phyloP scores from a whole-genome alignment of 2,113 vertebrate species.

The Limanda limanda region DNA sequence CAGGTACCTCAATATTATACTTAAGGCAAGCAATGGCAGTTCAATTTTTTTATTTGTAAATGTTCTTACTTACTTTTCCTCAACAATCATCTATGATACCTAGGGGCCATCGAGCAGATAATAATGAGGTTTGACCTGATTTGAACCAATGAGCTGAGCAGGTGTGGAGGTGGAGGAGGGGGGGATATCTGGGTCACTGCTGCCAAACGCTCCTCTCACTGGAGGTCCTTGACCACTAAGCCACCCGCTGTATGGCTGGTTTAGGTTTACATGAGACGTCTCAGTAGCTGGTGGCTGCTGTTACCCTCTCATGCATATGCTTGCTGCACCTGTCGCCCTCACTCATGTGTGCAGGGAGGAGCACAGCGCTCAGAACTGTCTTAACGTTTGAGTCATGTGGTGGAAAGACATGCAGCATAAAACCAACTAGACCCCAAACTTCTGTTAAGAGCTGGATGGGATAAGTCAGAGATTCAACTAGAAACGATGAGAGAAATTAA shows the following conservation, averaged over 20 bases:
- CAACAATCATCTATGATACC: neutral
- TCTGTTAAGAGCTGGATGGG: too few relatives aligned
- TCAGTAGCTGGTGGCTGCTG: conserved; percentile 16
- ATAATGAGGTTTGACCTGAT: neutral
- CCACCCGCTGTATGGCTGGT: conserved; percentile 44
- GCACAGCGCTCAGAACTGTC: neutral
- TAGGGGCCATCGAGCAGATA: conserved; percentile 13
- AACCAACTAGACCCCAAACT: neutral
- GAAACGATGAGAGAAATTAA: neutral
- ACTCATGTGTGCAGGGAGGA: conserved; percentile 23
- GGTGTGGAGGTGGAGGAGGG: neutral
- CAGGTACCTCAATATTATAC: too few relatives aligned
- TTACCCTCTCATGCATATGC: conserved; percentile 12
- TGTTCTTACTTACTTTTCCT: neutral
- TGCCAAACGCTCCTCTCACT: conserved; percentile 30
- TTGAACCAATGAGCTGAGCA: conserved; percentile 30
- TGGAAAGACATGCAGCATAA: neutral
- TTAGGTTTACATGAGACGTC: conserved; percentile 56
- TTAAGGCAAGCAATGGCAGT: too few relatives aligned
- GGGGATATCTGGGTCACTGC: conserved; percentile 34
- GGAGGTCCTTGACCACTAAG: conserved; percentile 15
- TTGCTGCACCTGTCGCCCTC: conserved; percentile 64
- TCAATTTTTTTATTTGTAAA: too few relatives aligned
- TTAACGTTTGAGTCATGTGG: neutral
- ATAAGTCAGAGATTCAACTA: neutral